Evolutionary conservation across 2,113 vertebrate genomes (phyloP).

Genomic region (Ceuthmochares aereus): DNA sequence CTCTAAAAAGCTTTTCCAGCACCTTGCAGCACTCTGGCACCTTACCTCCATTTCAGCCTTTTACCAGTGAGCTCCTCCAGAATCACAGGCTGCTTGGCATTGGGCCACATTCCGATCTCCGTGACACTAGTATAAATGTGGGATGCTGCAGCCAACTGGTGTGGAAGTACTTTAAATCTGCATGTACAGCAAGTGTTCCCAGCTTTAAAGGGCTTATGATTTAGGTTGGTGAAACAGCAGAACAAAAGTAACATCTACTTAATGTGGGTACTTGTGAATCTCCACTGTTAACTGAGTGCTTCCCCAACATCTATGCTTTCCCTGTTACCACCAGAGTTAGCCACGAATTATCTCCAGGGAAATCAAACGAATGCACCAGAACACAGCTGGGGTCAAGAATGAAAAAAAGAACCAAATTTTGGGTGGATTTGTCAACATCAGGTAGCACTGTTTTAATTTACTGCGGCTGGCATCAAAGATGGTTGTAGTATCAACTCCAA

Average conservation of each 20-base stretch:
- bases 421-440: background rate
- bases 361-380: background rate
- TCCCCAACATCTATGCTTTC: background rate
- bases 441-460: background rate
- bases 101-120: background rate
- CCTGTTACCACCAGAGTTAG: background rate
- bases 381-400: background rate
- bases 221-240: background rate
- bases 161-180: background rate
- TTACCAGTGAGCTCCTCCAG: background rate
- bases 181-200: background rate
- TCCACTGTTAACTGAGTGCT: background rate
- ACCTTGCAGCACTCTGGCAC: background rate
- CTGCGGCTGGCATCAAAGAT: background rate
- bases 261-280: background rate
- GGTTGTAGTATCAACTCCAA: background rate
- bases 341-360: background rate
- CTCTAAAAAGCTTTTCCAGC: background rate
- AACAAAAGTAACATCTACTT: background rate
- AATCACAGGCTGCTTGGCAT: background rate
- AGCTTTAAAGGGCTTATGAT: background rate
- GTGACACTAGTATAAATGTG: background rate
- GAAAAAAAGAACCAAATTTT: background rate
- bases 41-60: background rate
- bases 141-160: constrained; percentile 2